These are phyloP conservation scores for Gymnodraco acuticeps DNA, from an alignment of 2,797 vertebrate species.

Conservation along the genomic window DNA sequence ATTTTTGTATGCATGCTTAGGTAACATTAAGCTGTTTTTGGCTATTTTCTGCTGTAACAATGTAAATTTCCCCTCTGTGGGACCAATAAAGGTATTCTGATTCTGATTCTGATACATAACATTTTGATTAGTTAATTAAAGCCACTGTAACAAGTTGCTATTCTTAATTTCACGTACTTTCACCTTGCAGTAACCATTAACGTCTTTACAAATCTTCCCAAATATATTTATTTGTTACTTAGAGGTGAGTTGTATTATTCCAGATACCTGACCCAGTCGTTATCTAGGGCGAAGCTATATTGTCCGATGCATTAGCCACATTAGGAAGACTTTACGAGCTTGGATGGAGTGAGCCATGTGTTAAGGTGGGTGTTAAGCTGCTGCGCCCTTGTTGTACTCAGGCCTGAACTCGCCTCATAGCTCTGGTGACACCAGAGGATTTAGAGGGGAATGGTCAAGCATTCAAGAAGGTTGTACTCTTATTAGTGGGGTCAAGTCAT, in stretches of 20 bases:
- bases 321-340: constrained; percentile 58
- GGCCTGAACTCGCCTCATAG: constrained; percentile 52
- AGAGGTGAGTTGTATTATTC: constrained; percentile 46
- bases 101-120: too few relatives aligned
- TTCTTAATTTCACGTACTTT: neutral
- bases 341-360: constrained; percentile 60
- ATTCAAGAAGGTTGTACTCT: constrained; percentile 41
- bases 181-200: constrained; percentile 9
- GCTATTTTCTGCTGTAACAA: too few relatives aligned
- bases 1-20: too few relatives aligned
- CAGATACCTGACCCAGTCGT: constrained; percentile 44
- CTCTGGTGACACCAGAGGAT: constrained; percentile 55
- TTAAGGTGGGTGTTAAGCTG: constrained; percentile 71
- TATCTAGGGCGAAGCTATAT: constrained; percentile 36
- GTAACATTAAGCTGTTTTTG: too few relatives aligned
- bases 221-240: constrained; percentile 38
- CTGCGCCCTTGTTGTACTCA: constrained; percentile 43
- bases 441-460: constrained; percentile 40
- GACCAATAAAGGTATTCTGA: too few relatives aligned
- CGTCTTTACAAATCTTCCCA: constrained; percentile 8
- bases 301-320: constrained; percentile 63
- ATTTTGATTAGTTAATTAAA: neutral
- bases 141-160: neutral
- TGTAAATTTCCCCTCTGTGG: too few relatives aligned
- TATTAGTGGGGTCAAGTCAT: constrained; percentile 54